phyloP scores from a whole-genome alignment of 2,888 invertebrate species.

The Anagyrus pseudococci region DNA sequence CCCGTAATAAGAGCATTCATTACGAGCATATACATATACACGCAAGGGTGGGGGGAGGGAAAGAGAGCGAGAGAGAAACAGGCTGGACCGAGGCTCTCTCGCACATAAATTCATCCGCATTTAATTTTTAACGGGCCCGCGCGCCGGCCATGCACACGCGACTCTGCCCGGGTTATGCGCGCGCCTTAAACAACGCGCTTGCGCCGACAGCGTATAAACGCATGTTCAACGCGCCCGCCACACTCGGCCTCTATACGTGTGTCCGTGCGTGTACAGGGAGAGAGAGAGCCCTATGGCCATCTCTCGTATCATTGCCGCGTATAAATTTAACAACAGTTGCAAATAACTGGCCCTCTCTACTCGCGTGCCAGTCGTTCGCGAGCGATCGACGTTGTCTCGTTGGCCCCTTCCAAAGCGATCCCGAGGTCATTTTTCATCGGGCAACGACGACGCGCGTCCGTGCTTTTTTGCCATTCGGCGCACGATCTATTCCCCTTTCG shows the following conservation, averaged over 20 bases:
- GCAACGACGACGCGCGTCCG: neutral
- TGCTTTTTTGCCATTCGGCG: too few relatives aligned
- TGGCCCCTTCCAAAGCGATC: too few relatives aligned
- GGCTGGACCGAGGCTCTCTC: neutral
- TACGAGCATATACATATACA: neutral
- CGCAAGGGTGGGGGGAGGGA: neutral
- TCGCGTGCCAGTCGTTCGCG: neutral
- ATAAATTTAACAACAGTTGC: constrained; percentile 55
- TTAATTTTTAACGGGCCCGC: constrained; percentile 24
- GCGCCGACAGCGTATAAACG: constrained; percentile 52
- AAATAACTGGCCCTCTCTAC: constrained; percentile 48
- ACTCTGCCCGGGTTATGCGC: too few relatives aligned
- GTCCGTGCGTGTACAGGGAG: constrained; percentile 4
- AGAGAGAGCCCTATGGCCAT: constrained; percentile 9
- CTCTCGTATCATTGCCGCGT: constrained; percentile 46
- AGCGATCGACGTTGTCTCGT: neutral
- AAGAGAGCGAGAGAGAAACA: too few relatives aligned
- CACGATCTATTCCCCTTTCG: too few relatives aligned
- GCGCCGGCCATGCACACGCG: too few relatives aligned
- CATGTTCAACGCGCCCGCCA: constrained; percentile 37
- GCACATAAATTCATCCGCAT: constrained; percentile 9
- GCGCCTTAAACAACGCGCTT: constrained; percentile 32
- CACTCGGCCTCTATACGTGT: neutral
- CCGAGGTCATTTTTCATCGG: neutral
- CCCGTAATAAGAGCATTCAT: constrained; percentile 6